Percentiles rank a stretch among this genome's conserved stretches.
Conservation (phyloP, 2,888 invertebrate genomes). For the Scaeva pyrastri region DNA sequence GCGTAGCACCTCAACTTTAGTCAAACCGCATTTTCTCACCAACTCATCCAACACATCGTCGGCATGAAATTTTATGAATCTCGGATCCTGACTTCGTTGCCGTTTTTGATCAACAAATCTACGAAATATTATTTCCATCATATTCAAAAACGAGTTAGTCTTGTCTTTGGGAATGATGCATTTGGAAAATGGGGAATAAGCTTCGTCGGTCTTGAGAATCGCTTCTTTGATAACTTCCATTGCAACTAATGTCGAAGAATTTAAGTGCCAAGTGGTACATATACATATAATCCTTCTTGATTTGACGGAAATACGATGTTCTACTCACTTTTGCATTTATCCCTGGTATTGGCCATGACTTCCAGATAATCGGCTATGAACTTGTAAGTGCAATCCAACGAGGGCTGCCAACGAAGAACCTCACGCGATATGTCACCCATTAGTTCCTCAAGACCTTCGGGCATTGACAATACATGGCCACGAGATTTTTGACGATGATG, state of each 20-base stretch:
- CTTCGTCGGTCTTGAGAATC: slow-evolving; percentile 80
- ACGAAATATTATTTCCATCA: slow-evolving; percentile 81
- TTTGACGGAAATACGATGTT: background rate
- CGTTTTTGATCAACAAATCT: slow-evolving; percentile 77
- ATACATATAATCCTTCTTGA: too few relatives aligned
- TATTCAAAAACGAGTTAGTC: slow-evolving; percentile 78
- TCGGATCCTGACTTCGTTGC: slow-evolving; percentile 42
- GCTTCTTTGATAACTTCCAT: slow-evolving; percentile 80
- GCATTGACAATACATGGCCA: slow-evolving; percentile 84
- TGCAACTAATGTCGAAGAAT: slow-evolving; percentile 78
- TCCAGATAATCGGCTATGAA: slow-evolving; percentile 90
- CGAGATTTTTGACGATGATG: slow-evolving; percentile 80
- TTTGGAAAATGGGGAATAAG: slow-evolving; percentile 80
- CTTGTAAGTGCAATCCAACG: slow-evolving; percentile 85
- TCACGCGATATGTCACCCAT: slow-evolving; percentile 90
- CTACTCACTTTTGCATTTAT: slow-evolving; percentile 82
- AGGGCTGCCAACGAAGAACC: slow-evolving; percentile 88
- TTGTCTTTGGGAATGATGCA: slow-evolving; percentile 80
- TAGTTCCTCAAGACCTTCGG: slow-evolving; percentile 88
- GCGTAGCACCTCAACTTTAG: slow-evolving; percentile 79
- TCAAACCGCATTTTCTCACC: slow-evolving; percentile 80
- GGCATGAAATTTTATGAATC: slow-evolving; percentile 78
- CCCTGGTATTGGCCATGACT: slow-evolving; percentile 87
- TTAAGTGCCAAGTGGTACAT: too few relatives aligned
- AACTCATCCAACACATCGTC: slow-evolving; percentile 81